Percentiles rank a stretch among this genome's conserved stretches.
phyloP scores from a whole-genome alignment of 2,888 invertebrate species.

The Pteria penguin region DNA sequence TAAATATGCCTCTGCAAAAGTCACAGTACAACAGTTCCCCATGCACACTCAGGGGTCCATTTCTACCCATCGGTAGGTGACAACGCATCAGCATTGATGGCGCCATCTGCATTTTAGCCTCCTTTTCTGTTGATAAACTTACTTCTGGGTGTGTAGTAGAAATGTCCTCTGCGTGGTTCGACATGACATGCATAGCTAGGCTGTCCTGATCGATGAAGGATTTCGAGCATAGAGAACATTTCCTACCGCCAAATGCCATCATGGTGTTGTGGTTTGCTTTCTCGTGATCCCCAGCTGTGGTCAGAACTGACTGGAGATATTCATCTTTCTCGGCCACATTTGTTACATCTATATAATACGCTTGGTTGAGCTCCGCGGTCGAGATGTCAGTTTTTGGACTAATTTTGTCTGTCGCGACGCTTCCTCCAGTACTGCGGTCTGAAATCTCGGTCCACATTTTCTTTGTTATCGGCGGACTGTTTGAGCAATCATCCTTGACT shows the following conservation, averaged over 20 bases:
- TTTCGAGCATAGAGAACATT: conserved; percentile 67
- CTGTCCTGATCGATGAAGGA: conserved; percentile 72
- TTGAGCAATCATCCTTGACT: conserved; percentile 74
- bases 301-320: conserved; percentile 55
- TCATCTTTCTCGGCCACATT: conserved; percentile 57
- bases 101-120: not conserved
- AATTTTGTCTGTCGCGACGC: not conserved
- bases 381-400: not conserved
- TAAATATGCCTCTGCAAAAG: conserved; percentile 68
- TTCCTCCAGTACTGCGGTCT: not conserved
- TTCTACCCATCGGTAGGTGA: conserved; percentile 3
- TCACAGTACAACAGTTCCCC: conserved; percentile 56
- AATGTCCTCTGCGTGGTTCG: conserved; percentile 45
- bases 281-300: conserved; percentile 25
- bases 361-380: conserved; percentile 22
- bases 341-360: conserved; percentile 53
- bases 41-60: not conserved
- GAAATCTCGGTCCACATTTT: conserved; percentile 1
- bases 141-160: not conserved
- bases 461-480: not conserved
- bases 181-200: conserved; percentile 78
- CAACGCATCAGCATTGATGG: conserved; percentile 9
- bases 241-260: conserved; percentile 24
- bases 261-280: not conserved
- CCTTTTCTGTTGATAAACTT: not conserved